phyloP scores from a whole-genome alignment of 35 echinoderm and acorn worm genomes.

The Apostichopus californicus region DNA sequence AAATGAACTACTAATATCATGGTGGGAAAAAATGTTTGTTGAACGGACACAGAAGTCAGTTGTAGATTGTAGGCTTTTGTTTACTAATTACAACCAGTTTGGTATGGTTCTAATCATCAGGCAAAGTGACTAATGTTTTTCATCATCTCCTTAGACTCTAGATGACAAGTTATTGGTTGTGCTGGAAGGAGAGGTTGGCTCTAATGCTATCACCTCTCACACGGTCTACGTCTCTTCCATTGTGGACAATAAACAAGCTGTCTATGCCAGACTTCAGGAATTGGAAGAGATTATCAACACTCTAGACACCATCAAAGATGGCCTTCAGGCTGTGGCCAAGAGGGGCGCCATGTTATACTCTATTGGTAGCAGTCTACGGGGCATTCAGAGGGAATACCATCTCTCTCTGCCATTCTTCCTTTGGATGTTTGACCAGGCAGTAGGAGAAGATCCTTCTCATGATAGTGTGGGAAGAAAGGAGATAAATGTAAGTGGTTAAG shows the following conservation, averaged over 20 bases:
- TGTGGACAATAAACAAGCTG: conserved; percentile 88
- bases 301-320: conserved; percentile 75
- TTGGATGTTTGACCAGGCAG: conserved; percentile 88
- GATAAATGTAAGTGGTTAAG: not conserved
- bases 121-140: not conserved
- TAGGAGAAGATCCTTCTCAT: conserved; percentile 76
- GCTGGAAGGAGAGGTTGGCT: conserved; percentile 75
- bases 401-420: conserved; percentile 87
- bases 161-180: conserved; percentile 76
- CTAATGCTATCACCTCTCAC: conserved; percentile 84
- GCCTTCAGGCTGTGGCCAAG: conserved; percentile 84
- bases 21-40: too few species aligned
- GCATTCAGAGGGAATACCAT: conserved; percentile 85
- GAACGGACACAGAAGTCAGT: not conserved
- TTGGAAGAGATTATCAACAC: conserved; percentile 63
- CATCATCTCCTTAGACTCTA: conserved; percentile 52
- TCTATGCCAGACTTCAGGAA: conserved; percentile 74
- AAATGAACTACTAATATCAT: not conserved
- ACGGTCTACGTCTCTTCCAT: conserved; percentile 91
- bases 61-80: not conserved
- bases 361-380: conserved; percentile 74
- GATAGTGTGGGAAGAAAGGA: not conserved
- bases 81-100: not conserved
- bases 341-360: conserved; percentile 89
- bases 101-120: too few species aligned